A percentile compares a stretch with the other conserved stretches of the same genome.
phyloP scores from a whole-genome alignment of 2,888 invertebrate genomes.

The Hyposoter dolosus region DNA sequence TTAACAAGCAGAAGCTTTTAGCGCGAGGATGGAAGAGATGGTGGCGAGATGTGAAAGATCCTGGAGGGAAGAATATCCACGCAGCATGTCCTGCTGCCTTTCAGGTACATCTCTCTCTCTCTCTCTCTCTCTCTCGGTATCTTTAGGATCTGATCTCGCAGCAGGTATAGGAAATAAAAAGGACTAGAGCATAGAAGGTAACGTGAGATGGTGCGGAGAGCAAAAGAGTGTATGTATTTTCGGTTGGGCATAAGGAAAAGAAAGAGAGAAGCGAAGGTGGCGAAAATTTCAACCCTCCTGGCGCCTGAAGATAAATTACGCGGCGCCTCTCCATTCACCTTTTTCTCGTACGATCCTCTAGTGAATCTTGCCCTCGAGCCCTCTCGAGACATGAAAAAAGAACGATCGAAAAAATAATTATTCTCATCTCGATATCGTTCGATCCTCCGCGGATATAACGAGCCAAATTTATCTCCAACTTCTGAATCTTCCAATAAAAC shows the following conservation, averaged over 20 bases:
- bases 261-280: slow-evolving; percentile 74
- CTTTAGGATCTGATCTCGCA: slow-evolving; percentile 78
- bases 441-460: neutral
- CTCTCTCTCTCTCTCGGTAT: slow-evolving; percentile 73
- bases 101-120: slow-evolving; percentile 64
- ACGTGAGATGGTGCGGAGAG: slow-evolving; percentile 53
- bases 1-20: slow-evolving; percentile 78
- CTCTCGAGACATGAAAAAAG: neutral
- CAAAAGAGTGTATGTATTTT: slow-evolving; percentile 66
- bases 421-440: neutral
- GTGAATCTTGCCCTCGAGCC: slow-evolving; percentile 1
- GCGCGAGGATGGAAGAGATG: slow-evolving; percentile 62
- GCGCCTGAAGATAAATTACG: slow-evolving; percentile 81
- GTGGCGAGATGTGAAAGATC: slow-evolving; percentile 48
- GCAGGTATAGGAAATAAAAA: slow-evolving; percentile 69
- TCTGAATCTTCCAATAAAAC: neutral
- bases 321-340: slow-evolving; percentile 71
- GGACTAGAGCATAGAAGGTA: slow-evolving; percentile 34
- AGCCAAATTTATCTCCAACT: neutral
- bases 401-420: neutral
- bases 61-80: slow-evolving; percentile 39
- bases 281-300: slow-evolving; percentile 79
- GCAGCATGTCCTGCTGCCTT: slow-evolving; percentile 56
- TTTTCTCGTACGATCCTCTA: slow-evolving; percentile 22
- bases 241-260: slow-evolving; percentile 57